Percentiles rank a stretch among this genome's conserved stretches.
These are phyloP conservation scores for Eutolmus rufibarbis DNA, from an alignment of 2,888 invertebrate species.

Conservation along the genomic window DNA sequence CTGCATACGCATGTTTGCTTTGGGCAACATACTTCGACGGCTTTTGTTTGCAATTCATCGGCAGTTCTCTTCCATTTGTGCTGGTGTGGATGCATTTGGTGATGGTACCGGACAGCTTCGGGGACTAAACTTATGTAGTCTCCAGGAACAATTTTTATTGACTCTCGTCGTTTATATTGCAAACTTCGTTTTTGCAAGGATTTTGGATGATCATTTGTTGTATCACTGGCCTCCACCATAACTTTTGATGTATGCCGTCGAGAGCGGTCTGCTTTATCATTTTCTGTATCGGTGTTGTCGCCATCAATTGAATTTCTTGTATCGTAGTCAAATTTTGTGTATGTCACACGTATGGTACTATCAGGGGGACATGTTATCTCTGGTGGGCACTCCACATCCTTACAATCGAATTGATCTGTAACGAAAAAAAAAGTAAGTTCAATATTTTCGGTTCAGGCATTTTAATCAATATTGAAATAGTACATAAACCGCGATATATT, in stretches of 20 bases:
- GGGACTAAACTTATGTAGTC: constrained; percentile 52
- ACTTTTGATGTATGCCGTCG: constrained; percentile 29
- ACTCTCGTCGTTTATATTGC: constrained; percentile 49
- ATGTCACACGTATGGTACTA: constrained; percentile 47
- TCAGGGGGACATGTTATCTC: constrained; percentile 51
- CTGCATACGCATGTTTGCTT: constrained; percentile 54
- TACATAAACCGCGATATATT: too few relatives aligned
- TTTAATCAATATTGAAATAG: too few relatives aligned
- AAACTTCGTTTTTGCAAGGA: constrained; percentile 47
- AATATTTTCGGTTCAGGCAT: not conserved
- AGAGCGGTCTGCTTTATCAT: constrained; percentile 1
- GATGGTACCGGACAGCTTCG: constrained; percentile 38
- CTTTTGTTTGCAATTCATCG: constrained; percentile 14
- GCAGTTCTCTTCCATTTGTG: constrained; percentile 49
- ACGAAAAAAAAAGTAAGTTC: not conserved
- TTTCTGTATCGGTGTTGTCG: not conserved
- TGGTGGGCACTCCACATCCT: constrained; percentile 50
- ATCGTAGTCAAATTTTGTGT: constrained; percentile 11
- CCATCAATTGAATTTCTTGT: constrained; percentile 34
- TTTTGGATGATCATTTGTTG: not conserved
- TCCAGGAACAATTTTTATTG: constrained; percentile 51
- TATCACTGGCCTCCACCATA: constrained; percentile 30
- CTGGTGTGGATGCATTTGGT: constrained; percentile 48
- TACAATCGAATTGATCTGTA: constrained; percentile 51
- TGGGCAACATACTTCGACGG: constrained; percentile 52